phyloP scores from a whole-genome alignment of 2,888 invertebrate genomes.

The Andricus curvator region DNA sequence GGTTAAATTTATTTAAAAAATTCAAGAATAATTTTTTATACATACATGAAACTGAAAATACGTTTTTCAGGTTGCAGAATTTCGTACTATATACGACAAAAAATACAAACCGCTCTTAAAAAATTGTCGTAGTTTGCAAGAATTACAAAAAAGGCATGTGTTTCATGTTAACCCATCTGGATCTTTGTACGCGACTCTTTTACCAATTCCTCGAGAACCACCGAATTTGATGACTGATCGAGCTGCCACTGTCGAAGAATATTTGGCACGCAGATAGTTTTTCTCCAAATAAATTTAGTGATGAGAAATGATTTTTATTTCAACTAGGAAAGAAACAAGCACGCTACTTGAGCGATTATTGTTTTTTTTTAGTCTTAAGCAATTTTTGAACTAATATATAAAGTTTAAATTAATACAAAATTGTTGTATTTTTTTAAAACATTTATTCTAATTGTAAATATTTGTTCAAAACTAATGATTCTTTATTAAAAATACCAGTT shows the following conservation, averaged over 20 bases:
- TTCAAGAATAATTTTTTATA: background rate
- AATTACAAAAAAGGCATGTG: conserved; percentile 76
- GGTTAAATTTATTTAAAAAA: background rate
- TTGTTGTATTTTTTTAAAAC: too few species aligned
- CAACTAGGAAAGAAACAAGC: too few species aligned
- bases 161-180: conserved; percentile 80
- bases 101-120: conserved; percentile 77
- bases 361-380: too few species aligned
- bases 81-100: conserved; percentile 80
- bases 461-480: too few species aligned
- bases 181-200: conserved; percentile 61
- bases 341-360: too few species aligned
- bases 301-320: background rate
- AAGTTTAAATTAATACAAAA: too few species aligned
- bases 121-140: conserved; percentile 80
- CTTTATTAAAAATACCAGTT: too few species aligned
- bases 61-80: conserved; percentile 79
- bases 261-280: background rate
- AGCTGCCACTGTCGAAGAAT: background rate
- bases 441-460: too few species aligned
- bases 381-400: too few species aligned
- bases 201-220: conserved; percentile 59
- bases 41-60: background rate
- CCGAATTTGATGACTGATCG: background rate
- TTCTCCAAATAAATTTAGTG: background rate